Evolutionary conservation across 2,113 vertebrate species (phyloP).

Genomic region (Ramphastos sulfuratus): DNA sequence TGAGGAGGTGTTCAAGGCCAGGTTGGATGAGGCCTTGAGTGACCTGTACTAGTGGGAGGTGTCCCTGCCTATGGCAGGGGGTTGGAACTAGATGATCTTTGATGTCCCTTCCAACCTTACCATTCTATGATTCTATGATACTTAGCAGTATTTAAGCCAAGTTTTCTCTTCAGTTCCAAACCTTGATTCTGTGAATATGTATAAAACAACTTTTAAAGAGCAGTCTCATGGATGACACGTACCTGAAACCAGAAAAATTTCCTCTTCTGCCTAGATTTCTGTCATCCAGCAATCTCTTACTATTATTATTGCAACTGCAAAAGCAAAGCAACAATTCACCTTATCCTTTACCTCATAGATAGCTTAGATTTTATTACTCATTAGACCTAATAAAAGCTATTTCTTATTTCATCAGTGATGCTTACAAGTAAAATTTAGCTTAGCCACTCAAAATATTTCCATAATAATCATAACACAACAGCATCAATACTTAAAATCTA

Average conservation of each 20-base stretch:
- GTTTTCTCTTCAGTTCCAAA: neutral
- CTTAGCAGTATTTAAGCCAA: neutral
- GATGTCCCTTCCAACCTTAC: no score
- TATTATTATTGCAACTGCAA: neutral
- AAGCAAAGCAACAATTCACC: neutral
- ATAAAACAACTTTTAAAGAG: neutral
- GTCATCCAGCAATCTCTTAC: neutral
- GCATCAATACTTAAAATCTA: neutral
- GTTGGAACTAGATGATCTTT: no score
- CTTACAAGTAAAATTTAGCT: neutral
- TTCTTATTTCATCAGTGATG: neutral
- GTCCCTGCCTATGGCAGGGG: no score
- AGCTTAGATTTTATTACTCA: neutral
- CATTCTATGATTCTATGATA: no score
- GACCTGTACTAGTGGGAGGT: no score
- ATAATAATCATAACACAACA: neutral
- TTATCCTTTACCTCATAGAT: neutral
- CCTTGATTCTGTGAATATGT: neutral
- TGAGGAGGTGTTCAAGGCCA: no score
- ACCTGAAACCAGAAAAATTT: neutral
- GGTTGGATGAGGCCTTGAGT: no score
- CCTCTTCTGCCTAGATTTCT: neutral
- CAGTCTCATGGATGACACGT: neutral
- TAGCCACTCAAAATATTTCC: neutral
- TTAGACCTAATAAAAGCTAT: neutral